Evolutionary conservation across 2,888 invertebrate species (phyloP), one percentile per base, ranked within the genome.

Genomic region (Azorinus chamasolen): DNA sequence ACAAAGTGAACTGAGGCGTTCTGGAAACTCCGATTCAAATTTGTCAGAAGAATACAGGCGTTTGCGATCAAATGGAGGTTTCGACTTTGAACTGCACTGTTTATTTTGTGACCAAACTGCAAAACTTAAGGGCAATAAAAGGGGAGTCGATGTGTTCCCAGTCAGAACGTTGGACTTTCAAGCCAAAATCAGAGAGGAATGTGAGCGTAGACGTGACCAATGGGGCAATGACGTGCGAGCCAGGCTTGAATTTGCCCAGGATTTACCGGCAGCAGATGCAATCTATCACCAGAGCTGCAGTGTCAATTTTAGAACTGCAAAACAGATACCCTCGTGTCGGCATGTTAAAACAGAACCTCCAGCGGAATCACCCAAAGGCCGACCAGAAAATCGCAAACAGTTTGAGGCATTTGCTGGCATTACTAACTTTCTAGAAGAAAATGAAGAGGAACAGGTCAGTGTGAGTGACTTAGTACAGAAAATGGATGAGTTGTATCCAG

Each of bases 181-280:
- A 39, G 22, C 14, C 14, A 22, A 48, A 63, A 70, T 70, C 39
- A 12, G 22, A 18, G 39, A 51, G 20, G 16, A 6, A 10, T 46
- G 37, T 16, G 45, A 32, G 5, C n/a, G 50, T 27, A 48, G 72
- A 58, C 39, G 51, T 10, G 72, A 72, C 51, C 53, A 57, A 20
- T 72, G 64, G 72, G 58, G 53, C n/a, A 32, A 46, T 25, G 18
- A 50, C 37, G 71, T 76, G 1, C 43, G 39, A 5, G 58, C 65
- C 2, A 50, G 78, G 39, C 8, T 82, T 10, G 48, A 78, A 48
- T 66, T 20, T 41, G 48, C 62, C 10, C 51, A 51, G n/a, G 85
- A 83, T 66, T 70, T 85, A 12, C 85, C 61, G 37, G 83, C 85
- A 14, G 77, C 70, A 12, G 85, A 83, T 59, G 77, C 83, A 2